A percentile compares a stretch with the other conserved stretches of the same genome.
Evolutionary conservation across 2,888 invertebrate species (phyloP).

Genomic region (Dermolepida albohirtum): DNA sequence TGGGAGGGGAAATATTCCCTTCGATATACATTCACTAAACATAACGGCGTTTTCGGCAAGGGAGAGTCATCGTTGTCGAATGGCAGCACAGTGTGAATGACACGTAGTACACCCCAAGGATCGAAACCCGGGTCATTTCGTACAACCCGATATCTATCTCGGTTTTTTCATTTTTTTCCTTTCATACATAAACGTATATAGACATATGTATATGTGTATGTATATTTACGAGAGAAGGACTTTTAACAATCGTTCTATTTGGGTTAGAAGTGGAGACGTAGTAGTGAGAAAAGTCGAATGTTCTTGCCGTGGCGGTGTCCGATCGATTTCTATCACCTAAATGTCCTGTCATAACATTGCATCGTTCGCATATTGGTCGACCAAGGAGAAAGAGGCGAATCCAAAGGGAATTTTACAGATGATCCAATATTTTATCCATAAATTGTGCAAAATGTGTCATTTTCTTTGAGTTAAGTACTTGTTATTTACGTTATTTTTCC

Average conservation of each 20-base stretch:
- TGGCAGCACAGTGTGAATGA: not conserved
- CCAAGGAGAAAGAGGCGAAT: conserved; percentile 12
- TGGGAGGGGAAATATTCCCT: not conserved
- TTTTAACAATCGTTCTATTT: too few species aligned
- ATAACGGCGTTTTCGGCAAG: conserved; percentile 6
- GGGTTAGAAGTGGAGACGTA: too few species aligned
- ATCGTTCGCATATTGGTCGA: conserved; percentile 15
- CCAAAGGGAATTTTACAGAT: conserved; percentile 17
- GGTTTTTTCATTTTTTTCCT: too few species aligned
- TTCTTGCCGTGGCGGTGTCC: not conserved
- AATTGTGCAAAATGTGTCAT: conserved; percentile 17
- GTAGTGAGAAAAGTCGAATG: too few species aligned
- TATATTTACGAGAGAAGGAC: too few species aligned
- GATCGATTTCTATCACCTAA: conserved; percentile 35
- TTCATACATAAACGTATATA: too few species aligned
- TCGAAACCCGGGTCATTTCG: conserved; percentile 1
- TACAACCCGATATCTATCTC: not conserved
- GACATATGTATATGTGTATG: too few species aligned
- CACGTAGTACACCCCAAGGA: not conserved
- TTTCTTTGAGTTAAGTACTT: too few species aligned
- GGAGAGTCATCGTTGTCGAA: conserved; percentile 10
- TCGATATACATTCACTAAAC: conserved; percentile 16
- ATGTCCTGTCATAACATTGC: conserved; percentile 20
- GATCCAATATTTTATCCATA: conserved; percentile 23
- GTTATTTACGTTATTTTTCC: too few species aligned